phyloP scores from a whole-genome alignment of 1,140 invertebrate species.

The Sogatella furcifera region DNA sequence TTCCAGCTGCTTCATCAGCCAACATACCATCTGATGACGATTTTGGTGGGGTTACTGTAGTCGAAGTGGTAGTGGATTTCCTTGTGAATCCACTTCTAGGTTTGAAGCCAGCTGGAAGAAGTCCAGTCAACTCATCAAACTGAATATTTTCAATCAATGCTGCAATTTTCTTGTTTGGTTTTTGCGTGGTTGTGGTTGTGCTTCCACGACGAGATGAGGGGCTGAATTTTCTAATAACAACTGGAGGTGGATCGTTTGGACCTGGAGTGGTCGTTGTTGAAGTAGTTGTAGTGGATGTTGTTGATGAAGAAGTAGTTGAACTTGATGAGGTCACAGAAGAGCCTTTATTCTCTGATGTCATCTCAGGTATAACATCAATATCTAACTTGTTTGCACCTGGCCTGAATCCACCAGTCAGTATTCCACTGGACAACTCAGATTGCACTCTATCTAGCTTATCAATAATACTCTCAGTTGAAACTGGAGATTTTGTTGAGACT shows the following conservation, averaged over 20 bases:
- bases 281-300: slow-evolving; percentile 24
- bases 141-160: slow-evolving; percentile 41
- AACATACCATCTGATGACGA: slow-evolving; percentile 16
- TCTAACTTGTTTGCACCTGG: slow-evolving; percentile 33
- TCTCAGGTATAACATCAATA: slow-evolving; percentile 36
- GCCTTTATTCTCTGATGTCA: slow-evolving; percentile 41
- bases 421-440: slow-evolving; percentile 64
- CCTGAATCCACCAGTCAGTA: slow-evolving; percentile 49
- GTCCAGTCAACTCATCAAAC: slow-evolving; percentile 45
- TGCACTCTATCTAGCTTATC: slow-evolving; percentile 74
- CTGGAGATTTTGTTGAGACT: slow-evolving; percentile 28
- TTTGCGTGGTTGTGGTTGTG: slow-evolving; percentile 28
- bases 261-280: slow-evolving; percentile 16
- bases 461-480: slow-evolving; percentile 69
- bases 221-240: slow-evolving; percentile 53
- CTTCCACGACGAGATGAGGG: slow-evolving; percentile 36
- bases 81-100: slow-evolving; percentile 41
- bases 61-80: slow-evolving; percentile 35
- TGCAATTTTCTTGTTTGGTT: slow-evolving; percentile 28
- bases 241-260: slow-evolving; percentile 34
- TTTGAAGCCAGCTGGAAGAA: slow-evolving; percentile 52
- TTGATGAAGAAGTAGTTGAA: slow-evolving; percentile 29
- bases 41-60: slow-evolving; percentile 17
- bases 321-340: slow-evolving; percentile 23
- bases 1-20: slow-evolving; percentile 23